Conservation (phyloP, 2,113 vertebrate genomes). For the Reinhardtius hippoglossoides region DNA sequence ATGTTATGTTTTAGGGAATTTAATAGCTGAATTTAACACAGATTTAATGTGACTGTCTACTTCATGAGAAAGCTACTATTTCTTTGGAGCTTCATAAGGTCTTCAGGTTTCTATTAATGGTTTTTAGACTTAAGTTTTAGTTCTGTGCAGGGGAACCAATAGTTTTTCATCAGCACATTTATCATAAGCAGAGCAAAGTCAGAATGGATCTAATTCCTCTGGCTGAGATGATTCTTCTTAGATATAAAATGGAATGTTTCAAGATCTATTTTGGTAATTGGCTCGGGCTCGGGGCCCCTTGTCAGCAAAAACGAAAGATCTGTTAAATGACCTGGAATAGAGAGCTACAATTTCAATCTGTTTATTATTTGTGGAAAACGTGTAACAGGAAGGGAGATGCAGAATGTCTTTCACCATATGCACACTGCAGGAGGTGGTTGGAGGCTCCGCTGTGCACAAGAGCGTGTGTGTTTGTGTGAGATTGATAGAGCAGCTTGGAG, state of each 20-base stretch:
- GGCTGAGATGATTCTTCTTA: too few species aligned
- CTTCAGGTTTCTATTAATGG: too few species aligned
- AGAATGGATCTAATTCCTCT: neutral
- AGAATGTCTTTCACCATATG: conserved; percentile 35
- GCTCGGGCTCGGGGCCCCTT: neutral
- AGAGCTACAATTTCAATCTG: conserved; percentile 6
- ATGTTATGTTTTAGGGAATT: conserved; percentile 33
- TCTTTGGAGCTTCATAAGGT: neutral
- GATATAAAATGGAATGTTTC: too few species aligned
- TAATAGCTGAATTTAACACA: conserved; percentile 8
- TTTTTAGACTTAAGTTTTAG: too few species aligned
- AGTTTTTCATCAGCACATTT: too few species aligned
- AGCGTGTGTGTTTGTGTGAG: conserved; percentile 8
- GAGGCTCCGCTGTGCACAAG: conserved; percentile 5
- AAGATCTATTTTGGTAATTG: neutral
- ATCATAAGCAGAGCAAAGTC: too few species aligned
- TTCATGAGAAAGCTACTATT: neutral
- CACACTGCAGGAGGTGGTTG: conserved; percentile 26
- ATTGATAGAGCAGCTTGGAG: conserved; percentile 15
- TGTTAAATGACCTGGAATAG: conserved; percentile 3
- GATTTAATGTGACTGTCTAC: neutral
- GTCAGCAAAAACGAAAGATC: neutral
- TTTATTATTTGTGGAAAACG: conserved; percentile 20
- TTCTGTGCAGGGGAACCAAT: too few species aligned
- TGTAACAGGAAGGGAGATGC: conserved; percentile 1